phyloP scores from a whole-genome alignment of 2,888 invertebrate species.

The Osmoderma eremita region DNA sequence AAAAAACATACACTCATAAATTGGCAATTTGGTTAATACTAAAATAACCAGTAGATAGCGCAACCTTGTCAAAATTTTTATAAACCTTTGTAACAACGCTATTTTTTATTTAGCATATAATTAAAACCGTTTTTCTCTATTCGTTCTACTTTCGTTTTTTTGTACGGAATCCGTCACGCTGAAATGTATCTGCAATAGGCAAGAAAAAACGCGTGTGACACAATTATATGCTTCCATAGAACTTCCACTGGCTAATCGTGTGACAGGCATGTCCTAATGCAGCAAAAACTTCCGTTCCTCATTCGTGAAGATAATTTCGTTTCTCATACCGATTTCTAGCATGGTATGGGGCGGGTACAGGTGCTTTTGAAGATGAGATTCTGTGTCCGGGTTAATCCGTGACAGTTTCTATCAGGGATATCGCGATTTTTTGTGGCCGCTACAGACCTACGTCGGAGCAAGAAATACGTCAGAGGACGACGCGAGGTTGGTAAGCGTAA shows the following conservation, averaged over 20 bases:
- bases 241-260: slow-evolving; percentile 8
- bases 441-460: slow-evolving; percentile 3
- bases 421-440: slow-evolving; percentile 22
- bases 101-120: too few species aligned
- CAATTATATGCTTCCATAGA: slow-evolving; percentile 15
- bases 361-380: slow-evolving; percentile 33
- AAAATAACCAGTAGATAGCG: too few species aligned
- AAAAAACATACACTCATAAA: too few species aligned
- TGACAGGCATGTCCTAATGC: not conserved
- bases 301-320: slow-evolving; percentile 33
- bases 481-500: not conserved
- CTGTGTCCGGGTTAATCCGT: slow-evolving; percentile 22
- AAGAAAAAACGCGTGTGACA: slow-evolving; percentile 19
- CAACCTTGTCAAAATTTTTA: too few species aligned
- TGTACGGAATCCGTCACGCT: not conserved
- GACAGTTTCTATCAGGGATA: slow-evolving; percentile 36
- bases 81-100: too few species aligned
- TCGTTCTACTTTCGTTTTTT: too few species aligned
- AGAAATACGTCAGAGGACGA: slow-evolving; percentile 17
- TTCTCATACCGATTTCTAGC: not conserved
- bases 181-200: not conserved
- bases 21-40: too few species aligned
- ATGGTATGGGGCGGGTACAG: slow-evolving; percentile 33
- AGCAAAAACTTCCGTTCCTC: slow-evolving; percentile 22
- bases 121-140: too few species aligned